phyloP scores from a whole-genome alignment of 2,888 invertebrate species.

The Mythimna albipuncta region DNA sequence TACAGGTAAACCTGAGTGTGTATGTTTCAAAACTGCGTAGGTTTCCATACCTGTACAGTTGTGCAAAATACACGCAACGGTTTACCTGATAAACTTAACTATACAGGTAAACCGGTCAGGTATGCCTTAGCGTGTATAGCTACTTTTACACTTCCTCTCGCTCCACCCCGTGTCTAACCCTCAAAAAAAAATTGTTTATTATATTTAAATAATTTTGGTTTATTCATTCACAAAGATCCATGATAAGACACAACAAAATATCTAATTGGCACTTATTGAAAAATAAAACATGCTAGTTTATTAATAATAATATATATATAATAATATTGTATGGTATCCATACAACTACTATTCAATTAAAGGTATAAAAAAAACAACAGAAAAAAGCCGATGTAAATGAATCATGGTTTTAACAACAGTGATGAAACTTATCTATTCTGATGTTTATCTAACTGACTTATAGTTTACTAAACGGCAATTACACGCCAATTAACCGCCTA shows the following conservation, averaged over 20 bases:
- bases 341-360: conserved; percentile 26
- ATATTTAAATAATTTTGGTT: neutral
- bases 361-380: conserved; percentile 10
- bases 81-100: too few relatives aligned
- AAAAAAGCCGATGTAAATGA: conserved; percentile 58
- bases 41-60: too few relatives aligned
- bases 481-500: conserved; percentile 83
- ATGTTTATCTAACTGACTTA: conserved; percentile 69
- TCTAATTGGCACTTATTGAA: neutral
- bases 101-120: too few relatives aligned
- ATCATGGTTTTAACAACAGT: conserved; percentile 54
- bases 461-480: conserved; percentile 82
- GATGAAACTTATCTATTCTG: conserved; percentile 67
- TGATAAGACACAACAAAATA: neutral
- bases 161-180: too few relatives aligned
- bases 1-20: too few relatives aligned
- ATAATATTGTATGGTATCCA: too few relatives aligned
- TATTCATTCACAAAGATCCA: neutral
- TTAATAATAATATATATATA: too few relatives aligned
- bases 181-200: neutral
- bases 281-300: neutral
- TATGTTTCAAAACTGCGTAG: too few relatives aligned
- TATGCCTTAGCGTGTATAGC: too few relatives aligned
- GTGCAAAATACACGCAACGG: too few relatives aligned
- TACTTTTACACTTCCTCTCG: too few relatives aligned